Evolutionary conservation across 2,888 invertebrate genomes (phyloP), one percentile per base, ranked within the genome.

Genomic region (Tinea trinotella): DNA sequence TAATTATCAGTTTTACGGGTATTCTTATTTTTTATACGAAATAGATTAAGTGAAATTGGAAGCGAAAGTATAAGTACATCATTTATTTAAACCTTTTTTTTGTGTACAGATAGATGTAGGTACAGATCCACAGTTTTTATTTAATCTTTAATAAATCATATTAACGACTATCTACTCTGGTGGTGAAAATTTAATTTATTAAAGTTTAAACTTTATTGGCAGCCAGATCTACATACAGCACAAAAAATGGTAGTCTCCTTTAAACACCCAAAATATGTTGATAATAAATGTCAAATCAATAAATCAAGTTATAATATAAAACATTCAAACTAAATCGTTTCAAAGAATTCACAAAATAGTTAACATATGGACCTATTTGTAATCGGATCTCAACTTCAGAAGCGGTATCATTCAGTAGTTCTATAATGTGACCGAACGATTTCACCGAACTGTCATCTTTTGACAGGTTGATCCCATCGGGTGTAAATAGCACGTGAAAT

Each of bases 401-500:
- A 40, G 30, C 30, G 40, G 40, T 13, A 40, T 40, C 40, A n/a
- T 40, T 40, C 71, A 66, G 68, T 65, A 67, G 68, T 62, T 66
- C 66, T 64, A 66, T 66, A 65, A 62, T 62, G 56, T 68, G 67
- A 62, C 67, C 40, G 40, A 40, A 3, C 54, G 60, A 74, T 66
- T 80, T 77, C 79, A 73, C 57, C 65, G 81, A 79, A 82, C 70
- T 64, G 64, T 68, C 66, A 65, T 62, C 61, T 63, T 59, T 9
- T 68, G 68, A 70, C 60, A 60, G 61, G 63, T 63, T 68, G 64
- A 72, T 71, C 67, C 61, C 58, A 57, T 57, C 35, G 61, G 30
- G 58, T 62, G 70, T 64, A 71, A 80, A 78, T 74, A 64, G 66
- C 57, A 67, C 74, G 75, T 80, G 72, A 78, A 81, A 82, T 79